Evolutionary conservation across 2,113 vertebrate species (phyloP), one percentile per base, ranked within the genome.

Genomic region (Megaceryle torquata): DNA sequence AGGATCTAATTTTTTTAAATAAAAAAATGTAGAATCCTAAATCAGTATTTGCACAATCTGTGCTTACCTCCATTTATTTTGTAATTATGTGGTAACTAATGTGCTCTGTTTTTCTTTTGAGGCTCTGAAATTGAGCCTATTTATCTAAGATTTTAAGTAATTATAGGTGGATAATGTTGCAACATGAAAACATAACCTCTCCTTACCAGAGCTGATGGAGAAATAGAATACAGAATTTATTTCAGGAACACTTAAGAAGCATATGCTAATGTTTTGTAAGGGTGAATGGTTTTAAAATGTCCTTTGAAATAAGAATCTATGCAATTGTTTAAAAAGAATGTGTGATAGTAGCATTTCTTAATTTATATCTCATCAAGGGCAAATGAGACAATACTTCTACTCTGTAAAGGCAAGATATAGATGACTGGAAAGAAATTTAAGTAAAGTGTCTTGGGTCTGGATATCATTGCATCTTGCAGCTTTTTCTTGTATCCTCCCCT

Each of bases 111-210:
- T 89, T 93, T 87, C 63, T 86, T 91, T 74, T 74, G 51, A 74
- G 74, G 70, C 61, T 92, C 33, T 82, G 71, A 74, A 95, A 95
- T 93, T 80, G 95, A 88, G 57, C 16, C 50, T 80, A 22, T 96
- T 96, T 93, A 63, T 91, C 72, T 70, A 83, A 89, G 68, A 83
- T 77, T 93, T 83, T 90, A 54, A 87, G 46, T 85, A 90, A 74
- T 91, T 94, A 56, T 44, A 71, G 31, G 9, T 85, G 46, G 26
- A 71, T 89, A 85, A 74, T 90, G 89, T 51, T 82, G n/a, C 39
- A 86, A 80, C 2, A 5, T 15, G n/a, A 68, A 91, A 96, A 82
- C 71, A 94, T 74, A 90, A 88, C 77, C 29, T 86, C 43, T 93
- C 19, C 77, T 85, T 77, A 84, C 37, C 11, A 60, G 51, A 71